A percentile compares a stretch with the other conserved stretches of the same genome.
These are phyloP conservation scores for Heliconius hermathena DNA, from an alignment of 1,140 invertebrate species.

Conservation along the genomic window DNA sequence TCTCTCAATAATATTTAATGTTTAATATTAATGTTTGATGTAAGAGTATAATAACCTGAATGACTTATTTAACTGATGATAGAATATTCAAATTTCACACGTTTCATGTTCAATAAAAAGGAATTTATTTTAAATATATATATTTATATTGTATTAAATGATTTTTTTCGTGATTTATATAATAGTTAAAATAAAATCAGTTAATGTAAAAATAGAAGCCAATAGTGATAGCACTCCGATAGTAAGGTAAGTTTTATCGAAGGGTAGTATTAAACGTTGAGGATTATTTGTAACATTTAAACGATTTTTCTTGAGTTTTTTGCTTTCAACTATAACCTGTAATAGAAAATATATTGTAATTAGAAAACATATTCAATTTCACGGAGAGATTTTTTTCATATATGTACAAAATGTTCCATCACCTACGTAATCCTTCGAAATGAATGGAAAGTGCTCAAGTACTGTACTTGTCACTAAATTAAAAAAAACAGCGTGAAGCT, in stretches of 20 bases:
- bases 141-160: not conserved
- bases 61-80: not conserved
- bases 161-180: not conserved
- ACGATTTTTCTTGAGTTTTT: slow-evolving; percentile 29
- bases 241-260: slow-evolving; percentile 46
- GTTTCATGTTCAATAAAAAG: not conserved
- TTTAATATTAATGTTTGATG: not conserved
- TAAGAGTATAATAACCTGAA: not conserved
- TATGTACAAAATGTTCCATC: no score
- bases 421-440: no score
- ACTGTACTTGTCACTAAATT: no score
- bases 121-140: not conserved
- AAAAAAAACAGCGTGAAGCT: no score
- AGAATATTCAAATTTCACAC: not conserved
- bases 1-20: not conserved
- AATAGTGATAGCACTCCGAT: slow-evolving; percentile 43
- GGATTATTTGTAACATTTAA: not conserved
- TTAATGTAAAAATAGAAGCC: slow-evolving; percentile 40
- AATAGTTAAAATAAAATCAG: slow-evolving; percentile 44
- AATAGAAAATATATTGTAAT: not conserved
- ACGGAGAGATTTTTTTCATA: no score
- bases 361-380: no score
- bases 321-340: slow-evolving; percentile 39
- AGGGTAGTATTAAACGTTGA: not conserved
- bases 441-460: no score